Evolutionary conservation across 2,888 invertebrate species (phyloP).

Genomic region (Platerodrilus igneus): DNA sequence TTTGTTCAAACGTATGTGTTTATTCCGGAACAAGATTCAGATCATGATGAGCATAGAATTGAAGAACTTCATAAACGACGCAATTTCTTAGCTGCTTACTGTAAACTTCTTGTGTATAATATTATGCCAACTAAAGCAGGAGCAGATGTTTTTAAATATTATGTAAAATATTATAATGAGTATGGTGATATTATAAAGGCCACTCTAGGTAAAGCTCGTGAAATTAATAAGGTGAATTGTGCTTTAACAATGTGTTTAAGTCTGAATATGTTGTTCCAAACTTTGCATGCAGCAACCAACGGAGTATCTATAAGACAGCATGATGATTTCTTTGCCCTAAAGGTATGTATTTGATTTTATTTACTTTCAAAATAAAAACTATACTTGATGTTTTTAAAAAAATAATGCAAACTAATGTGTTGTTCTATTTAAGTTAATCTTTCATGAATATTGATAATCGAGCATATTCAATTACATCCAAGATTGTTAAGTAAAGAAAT

Average conservation of each 20-base stretch:
- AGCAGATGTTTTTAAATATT: slow-evolving; percentile 94
- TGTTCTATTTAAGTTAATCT: too few species aligned
- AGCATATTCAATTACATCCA: too few species aligned
- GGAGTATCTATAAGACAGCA: slow-evolving; percentile 43
- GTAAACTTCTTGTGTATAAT: slow-evolving; percentile 97
- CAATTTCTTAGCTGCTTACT: slow-evolving; percentile 94
- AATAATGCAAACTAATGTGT: too few species aligned
- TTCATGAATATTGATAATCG: too few species aligned
- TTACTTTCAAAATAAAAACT: background rate
- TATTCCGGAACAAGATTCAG: slow-evolving; percentile 82
- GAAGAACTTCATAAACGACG: slow-evolving; percentile 95
- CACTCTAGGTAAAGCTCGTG: slow-evolving; percentile 92
- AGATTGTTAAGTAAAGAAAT: too few species aligned
- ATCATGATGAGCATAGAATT: slow-evolving; percentile 93
- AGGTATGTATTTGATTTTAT: slow-evolving; percentile 52
- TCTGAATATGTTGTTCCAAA: slow-evolving; percentile 81
- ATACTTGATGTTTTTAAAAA: too few species aligned
- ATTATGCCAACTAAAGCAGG: slow-evolving; percentile 89
- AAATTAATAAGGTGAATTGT: slow-evolving; percentile 95
- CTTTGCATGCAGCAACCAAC: slow-evolving; percentile 52
- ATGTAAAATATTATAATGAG: slow-evolving; percentile 97
- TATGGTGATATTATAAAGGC: slow-evolving; percentile 98
- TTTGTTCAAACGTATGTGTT: slow-evolving; percentile 94
- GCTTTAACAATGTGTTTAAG: slow-evolving; percentile 91
- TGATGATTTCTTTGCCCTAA: slow-evolving; percentile 84